Conservation (phyloP, 2,797 vertebrate genomes). For the Clarias platycephalus region DNA sequence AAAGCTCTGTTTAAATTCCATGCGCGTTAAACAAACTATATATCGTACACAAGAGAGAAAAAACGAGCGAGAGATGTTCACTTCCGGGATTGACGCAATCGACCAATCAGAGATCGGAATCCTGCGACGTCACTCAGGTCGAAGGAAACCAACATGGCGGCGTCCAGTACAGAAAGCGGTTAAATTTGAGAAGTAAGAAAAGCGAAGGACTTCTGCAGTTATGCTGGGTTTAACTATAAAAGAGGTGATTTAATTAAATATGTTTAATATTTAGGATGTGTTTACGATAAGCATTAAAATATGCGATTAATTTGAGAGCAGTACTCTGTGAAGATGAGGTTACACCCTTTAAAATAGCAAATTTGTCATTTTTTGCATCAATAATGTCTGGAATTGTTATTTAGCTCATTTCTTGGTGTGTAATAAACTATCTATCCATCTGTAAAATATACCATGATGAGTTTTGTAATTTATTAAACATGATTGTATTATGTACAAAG, state of each 20-base stretch:
- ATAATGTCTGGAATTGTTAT: neutral
- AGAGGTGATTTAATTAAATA: slow-evolving; percentile 76
- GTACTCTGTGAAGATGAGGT: too few species aligned
- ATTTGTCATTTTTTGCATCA: neutral
- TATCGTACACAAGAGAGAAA: neutral
- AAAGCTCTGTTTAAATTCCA: neutral
- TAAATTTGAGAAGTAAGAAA: slow-evolving; percentile 49
- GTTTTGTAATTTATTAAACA: neutral
- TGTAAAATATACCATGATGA: neutral
- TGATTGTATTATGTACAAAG: neutral
- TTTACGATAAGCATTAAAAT: neutral
- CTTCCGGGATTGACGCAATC: neutral
- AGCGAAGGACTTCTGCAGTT: neutral
- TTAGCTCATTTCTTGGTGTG: neutral
- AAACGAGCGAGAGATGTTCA: neutral
- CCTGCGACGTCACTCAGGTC: slow-evolving; percentile 54
- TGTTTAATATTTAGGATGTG: neutral
- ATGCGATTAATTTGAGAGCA: too few species aligned
- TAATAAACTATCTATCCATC: neutral
- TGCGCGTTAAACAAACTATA: neutral
- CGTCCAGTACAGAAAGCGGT: slow-evolving; percentile 51
- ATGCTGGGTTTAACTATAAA: slow-evolving; percentile 83
- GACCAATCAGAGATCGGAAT: slow-evolving; percentile 64
- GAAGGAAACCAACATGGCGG: slow-evolving; percentile 78
- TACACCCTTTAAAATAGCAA: neutral